phyloP scores from a whole-genome alignment of 1,140 invertebrate genomes.

The Telenomus remus region DNA sequence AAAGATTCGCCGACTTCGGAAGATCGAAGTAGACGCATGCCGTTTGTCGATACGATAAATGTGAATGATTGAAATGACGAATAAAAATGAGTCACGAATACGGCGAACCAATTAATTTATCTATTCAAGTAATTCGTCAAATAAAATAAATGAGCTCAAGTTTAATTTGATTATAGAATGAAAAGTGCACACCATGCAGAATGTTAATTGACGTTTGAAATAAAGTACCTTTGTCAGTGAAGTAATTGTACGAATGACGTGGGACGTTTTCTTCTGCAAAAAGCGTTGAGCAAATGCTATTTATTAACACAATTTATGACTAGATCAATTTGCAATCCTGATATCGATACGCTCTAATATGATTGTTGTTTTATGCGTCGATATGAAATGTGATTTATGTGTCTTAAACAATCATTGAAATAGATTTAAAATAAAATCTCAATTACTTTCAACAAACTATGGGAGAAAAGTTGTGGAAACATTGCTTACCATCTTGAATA shows the following conservation, averaged over 20 bases:
- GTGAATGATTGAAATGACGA: constrained; percentile 35
- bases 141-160: constrained; percentile 8
- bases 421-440: too few relatives aligned
- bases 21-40: constrained; percentile 60
- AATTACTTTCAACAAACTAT: neutral
- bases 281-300: constrained; percentile 44
- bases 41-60: constrained; percentile 32
- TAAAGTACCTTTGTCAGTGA: constrained; percentile 73
- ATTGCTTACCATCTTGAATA: constrained; percentile 79
- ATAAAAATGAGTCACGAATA: constrained; percentile 16
- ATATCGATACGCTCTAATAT: constrained; percentile 12
- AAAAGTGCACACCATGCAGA: constrained; percentile 61
- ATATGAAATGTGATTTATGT: constrained; percentile 8
- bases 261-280: constrained; percentile 70
- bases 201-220: constrained; percentile 47
- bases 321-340: constrained; percentile 2
- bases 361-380: constrained; percentile 3
- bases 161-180: constrained; percentile 9
- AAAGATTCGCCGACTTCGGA: constrained; percentile 75
- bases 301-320: constrained; percentile 15
- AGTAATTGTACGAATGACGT: constrained; percentile 71
- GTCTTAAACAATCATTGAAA: too few relatives aligned
- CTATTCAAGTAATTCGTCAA: neutral
- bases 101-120: constrained; percentile 1
- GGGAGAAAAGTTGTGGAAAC: neutral